Conservation (phyloP, 2,888 invertebrate species). For the Apocheima hispidaria region DNA sequence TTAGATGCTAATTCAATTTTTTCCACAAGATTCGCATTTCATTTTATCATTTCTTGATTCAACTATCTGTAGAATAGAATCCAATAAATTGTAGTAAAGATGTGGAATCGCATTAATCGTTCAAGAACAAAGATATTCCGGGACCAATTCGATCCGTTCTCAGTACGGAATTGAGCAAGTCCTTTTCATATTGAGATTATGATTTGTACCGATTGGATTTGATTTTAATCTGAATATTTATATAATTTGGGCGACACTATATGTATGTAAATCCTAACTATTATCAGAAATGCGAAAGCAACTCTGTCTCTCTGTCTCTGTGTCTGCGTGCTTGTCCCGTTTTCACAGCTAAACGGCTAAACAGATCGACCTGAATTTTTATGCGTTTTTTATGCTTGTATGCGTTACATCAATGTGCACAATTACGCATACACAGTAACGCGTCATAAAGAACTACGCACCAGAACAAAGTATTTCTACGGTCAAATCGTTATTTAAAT, state of each 20-base stretch:
- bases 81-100: slow-evolving; percentile 48
- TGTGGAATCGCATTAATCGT: slow-evolving; percentile 44
- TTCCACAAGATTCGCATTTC: slow-evolving; percentile 22
- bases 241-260: too few species aligned
- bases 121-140: slow-evolving; percentile 34
- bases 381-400: too few species aligned
- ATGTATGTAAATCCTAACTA: too few species aligned
- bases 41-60: slow-evolving; percentile 22
- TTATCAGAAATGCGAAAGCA: too few species aligned
- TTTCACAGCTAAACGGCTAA: too few species aligned
- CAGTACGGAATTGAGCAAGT: slow-evolving; percentile 18
- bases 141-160: slow-evolving; percentile 26
- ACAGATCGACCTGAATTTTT: too few species aligned
- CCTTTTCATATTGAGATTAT: slow-evolving; percentile 17
- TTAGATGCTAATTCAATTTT: not conserved
- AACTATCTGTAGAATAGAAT: slow-evolving; percentile 43
- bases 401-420: too few species aligned
- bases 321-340: too few species aligned
- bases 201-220: slow-evolving; percentile 8
- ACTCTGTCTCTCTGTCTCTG: too few species aligned
- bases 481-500: not conserved
- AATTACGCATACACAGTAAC: too few species aligned
- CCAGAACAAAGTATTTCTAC: too few species aligned
- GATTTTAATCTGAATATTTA: not conserved
- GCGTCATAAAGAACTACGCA: too few species aligned